These are phyloP conservation scores for Lepisosteus oculatus DNA, from an alignment of 2,113 vertebrate species.

Conservation along the genomic window DNA sequence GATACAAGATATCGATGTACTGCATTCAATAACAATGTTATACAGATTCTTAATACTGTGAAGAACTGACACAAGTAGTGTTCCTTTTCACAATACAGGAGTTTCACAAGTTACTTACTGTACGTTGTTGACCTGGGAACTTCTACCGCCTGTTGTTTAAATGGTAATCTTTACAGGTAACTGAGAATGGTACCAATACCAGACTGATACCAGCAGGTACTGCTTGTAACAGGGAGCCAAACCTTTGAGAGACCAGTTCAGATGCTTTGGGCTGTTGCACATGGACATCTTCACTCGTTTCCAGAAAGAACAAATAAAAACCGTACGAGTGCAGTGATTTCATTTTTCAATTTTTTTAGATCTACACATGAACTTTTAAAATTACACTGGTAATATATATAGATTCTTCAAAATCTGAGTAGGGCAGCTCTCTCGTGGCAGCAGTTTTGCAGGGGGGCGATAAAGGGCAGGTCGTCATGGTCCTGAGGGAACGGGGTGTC, in stretches of 20 bases:
- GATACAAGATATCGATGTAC: constrained; percentile 70
- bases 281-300: background rate
- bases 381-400: too few relatives aligned
- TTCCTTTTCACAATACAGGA: constrained; percentile 37
- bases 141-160: constrained; percentile 21
- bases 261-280: background rate
- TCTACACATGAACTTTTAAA: background rate
- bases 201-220: constrained; percentile 54
- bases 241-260: constrained; percentile 7
- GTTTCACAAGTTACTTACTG: constrained; percentile 22
- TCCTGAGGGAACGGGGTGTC: constrained; percentile 6
- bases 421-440: background rate
- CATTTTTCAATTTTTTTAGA: constrained; percentile 16
- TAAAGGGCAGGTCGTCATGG: constrained; percentile 10
- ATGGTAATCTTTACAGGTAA: constrained; percentile 16
- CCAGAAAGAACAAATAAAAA: background rate
- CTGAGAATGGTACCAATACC: constrained; percentile 58
- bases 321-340: constrained; percentile 14
- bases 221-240: constrained; percentile 10
- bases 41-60: constrained; percentile 65
- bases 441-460: background rate
- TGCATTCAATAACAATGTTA: constrained; percentile 67
- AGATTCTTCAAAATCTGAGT: background rate
- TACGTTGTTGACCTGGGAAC: constrained; percentile 7
- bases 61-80: constrained; percentile 41